Evolutionary conservation across 1,140 invertebrate genomes (phyloP).

Genomic region (Lepidotrigona ventralis): DNA sequence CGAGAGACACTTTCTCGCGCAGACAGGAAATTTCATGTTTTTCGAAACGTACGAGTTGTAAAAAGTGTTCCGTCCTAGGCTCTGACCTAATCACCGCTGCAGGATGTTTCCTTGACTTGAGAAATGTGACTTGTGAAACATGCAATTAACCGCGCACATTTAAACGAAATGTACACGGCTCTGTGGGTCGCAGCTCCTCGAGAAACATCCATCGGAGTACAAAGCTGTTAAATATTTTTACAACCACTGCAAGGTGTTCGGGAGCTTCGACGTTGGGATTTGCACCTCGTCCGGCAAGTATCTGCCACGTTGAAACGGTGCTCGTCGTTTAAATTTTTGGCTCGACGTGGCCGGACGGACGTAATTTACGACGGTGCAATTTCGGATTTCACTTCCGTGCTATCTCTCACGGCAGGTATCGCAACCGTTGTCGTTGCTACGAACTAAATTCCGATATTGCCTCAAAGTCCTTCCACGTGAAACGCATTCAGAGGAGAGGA

Average conservation of each 20-base stretch:
- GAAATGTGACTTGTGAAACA: constrained; percentile 47
- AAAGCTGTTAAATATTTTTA: constrained; percentile 23
- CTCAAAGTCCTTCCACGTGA: neutral
- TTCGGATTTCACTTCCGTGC: neutral
- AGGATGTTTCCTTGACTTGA: constrained; percentile 32
- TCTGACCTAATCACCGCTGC: too few species aligned
- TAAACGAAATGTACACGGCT: neutral
- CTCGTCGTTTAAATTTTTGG: neutral
- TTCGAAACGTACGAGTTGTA: constrained; percentile 7
- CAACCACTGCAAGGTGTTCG: neutral
- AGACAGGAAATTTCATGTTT: constrained; percentile 25
- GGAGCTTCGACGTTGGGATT: neutral
- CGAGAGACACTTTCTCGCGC: neutral
- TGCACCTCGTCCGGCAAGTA: neutral
- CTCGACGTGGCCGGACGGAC: neutral
- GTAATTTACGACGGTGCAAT: neutral
- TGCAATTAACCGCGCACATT: constrained; percentile 48
- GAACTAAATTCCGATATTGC: neutral
- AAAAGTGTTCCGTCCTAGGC: constrained; percentile 13
- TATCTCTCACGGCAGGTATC: neutral
- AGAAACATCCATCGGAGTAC: neutral
- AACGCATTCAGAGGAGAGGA: too few species aligned
- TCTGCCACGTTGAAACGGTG: neutral
- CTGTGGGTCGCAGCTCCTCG: neutral
- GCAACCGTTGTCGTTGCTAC: neutral